Conservation (phyloP, 2,888 invertebrate genomes). For the Gortyna flavago region DNA sequence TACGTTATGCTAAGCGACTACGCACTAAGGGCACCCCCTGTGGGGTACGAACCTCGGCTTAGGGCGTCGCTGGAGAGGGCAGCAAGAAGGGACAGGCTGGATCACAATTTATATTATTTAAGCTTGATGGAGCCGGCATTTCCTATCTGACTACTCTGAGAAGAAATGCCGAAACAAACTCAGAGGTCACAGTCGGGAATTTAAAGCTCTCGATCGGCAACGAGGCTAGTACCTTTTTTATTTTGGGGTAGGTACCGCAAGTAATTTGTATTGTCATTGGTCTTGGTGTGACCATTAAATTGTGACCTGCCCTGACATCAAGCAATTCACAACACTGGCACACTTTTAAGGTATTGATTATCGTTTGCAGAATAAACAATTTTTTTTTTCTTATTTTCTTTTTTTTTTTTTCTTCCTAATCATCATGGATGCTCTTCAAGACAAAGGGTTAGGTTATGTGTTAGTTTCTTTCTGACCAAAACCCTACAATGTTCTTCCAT, state of each 20-base stretch:
- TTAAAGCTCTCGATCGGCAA: too few relatives aligned
- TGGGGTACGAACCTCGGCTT: too few relatives aligned
- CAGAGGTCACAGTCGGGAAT: too few relatives aligned
- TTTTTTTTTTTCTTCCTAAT: neutral
- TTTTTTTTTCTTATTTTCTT: neutral
- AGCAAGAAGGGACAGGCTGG: too few relatives aligned
- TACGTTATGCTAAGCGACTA: too few relatives aligned
- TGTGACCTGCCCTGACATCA: neutral
- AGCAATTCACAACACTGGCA: neutral
- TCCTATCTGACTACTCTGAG: too few relatives aligned
- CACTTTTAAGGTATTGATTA: neutral
- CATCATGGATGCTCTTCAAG: neutral
- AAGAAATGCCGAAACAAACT: too few relatives aligned
- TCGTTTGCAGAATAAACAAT: neutral
- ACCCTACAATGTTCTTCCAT: neutral
- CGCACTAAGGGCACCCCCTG: too few relatives aligned
- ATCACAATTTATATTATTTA: too few relatives aligned
- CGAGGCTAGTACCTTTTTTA: neutral
- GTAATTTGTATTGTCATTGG: neutral
- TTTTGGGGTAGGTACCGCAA: neutral
- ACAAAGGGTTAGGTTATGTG: neutral
- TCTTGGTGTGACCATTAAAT: neutral
- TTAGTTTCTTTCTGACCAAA: neutral
- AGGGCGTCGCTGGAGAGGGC: too few relatives aligned
- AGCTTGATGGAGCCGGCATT: too few relatives aligned